Base-by-base conservation (phyloP, 2,113 vertebrate genomes). In the Procapra przewalskii region DNA sequence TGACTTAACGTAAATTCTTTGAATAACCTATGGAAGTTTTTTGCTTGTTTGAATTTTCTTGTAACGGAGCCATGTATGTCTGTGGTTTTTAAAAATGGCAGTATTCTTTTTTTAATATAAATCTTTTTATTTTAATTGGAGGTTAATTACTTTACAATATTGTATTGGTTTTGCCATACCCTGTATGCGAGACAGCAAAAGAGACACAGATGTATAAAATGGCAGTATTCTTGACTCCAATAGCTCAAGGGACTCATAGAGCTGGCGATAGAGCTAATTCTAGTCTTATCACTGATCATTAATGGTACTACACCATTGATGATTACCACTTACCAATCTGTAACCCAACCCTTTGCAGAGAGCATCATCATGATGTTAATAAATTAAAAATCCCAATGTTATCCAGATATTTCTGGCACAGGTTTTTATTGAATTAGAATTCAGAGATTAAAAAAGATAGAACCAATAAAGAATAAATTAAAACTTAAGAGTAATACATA, bases 371-470 rank as follows among this genome's bases (percentile, higher is more conserved):
- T 84, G 5, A 36, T 4, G 2, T 33, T 89, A 91, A 55, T 29
- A 86, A 88, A 59, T 60, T 19, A 62, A 89, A 96, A 81, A 57
- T n/a, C 52, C 13, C 15, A 94, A 10, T 17, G 16, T 43, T 84
- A 59, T 5, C 21, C 71, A 87, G 82, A 54, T 71, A 60, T 92
- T 88, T 84, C 48, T 83, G 29, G 23, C 11, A 79, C 45, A 59
- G 25, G 7, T 83, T 96, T 85, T 45, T 89, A 54, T 31, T 92
- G 14, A 54, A 40, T 94, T 64, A 81, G 8, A 75, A n/a, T 93
- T 97, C 59, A 85, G 27, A 25, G 3, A 81, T 60, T 55, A 10
- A 50, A 54, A 88, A 14, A 3, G 5, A 54, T 0, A 93, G 15
- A 82, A 64, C 10, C 23, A 92, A 29, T 52, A 96, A 62, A 36